A percentile compares a stretch with the other conserved stretches of the same genome.
phyloP scores from a whole-genome alignment of 2,888 invertebrate species.

The Zygothrica quintamaculata region DNA sequence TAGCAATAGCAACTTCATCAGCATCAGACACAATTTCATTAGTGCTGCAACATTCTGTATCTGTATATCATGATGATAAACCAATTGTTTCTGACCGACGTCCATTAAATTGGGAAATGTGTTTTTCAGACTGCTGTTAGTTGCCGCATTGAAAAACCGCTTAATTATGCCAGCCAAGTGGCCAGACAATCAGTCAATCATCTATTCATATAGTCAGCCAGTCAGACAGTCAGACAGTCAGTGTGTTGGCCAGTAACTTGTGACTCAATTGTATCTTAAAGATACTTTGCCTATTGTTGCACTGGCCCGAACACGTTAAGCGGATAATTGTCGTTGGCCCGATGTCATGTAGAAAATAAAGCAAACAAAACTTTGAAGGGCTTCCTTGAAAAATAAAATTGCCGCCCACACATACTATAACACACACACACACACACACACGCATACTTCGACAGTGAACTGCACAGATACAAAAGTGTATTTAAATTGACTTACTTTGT shows the following conservation, averaged over 20 bases:
- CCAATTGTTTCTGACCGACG: slow-evolving; percentile 60
- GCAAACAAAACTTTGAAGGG: slow-evolving; percentile 81
- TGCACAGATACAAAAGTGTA: slow-evolving; percentile 37
- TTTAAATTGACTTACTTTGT: slow-evolving; percentile 35
- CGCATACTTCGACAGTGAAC: no score
- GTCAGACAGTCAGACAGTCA: slow-evolving; percentile 3
- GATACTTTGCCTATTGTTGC: slow-evolving; percentile 71
- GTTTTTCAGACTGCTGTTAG: slow-evolving; percentile 39
- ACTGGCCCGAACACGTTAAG: slow-evolving; percentile 72
- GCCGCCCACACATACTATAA: slow-evolving; percentile 35
- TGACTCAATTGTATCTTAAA: slow-evolving; percentile 67
- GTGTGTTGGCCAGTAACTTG: slow-evolving; percentile 37
- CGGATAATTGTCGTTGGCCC: slow-evolving; percentile 70
- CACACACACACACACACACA: slow-evolving; percentile 11
- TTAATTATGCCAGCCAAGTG: slow-evolving; percentile 50
- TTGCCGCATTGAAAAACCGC: slow-evolving; percentile 34
- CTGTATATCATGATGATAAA: slow-evolving; percentile 55
- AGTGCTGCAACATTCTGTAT: slow-evolving; percentile 21
- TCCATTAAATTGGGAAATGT: slow-evolving; percentile 64
- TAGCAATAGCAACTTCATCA: slow-evolving; percentile 8
- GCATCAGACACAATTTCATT: slow-evolving; percentile 36
- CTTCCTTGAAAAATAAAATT: slow-evolving; percentile 69
- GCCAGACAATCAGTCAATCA: slow-evolving; percentile 1
- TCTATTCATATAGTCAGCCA: no score
- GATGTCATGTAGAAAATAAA: slow-evolving; percentile 62